Base-by-base conservation (phyloP, 2,113 vertebrate genomes). In the Caranx melampygus region DNA sequence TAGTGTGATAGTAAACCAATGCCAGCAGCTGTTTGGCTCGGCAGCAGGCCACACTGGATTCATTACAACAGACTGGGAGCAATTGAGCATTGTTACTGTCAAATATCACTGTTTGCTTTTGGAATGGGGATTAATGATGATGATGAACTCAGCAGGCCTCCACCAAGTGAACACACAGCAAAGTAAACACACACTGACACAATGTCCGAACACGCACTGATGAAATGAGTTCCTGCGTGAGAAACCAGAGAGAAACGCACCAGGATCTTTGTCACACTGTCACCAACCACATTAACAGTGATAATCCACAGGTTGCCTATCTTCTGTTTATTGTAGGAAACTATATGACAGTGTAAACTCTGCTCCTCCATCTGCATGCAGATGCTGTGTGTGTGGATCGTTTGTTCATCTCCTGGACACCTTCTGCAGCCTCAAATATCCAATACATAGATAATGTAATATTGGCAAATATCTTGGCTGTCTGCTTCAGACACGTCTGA, bases 381-480 rank as follows among this genome's bases (percentile, higher is more conserved):
- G 55, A 33, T 3, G 12, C 33, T 31, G 0, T 26, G 31, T 26
- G 31, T 31, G 54, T 72, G 52, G 5, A 79, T 59, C 4, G 57
- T 66, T 76, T 84, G 66, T 59, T 79, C 75, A 45, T 45, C 44
- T 45, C 13, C 13, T 45, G 44, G 44, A 14, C 44, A 45, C 3
- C 3, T 3, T 34, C 40, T 79, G 33, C 21, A 15, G 13, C 52
- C 35, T 71, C 51, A 21, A 57, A 58, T 6, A 44, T 76, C 78
- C 66, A 58, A 59, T 45, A 70, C 63, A 81, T 31, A 72, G 70
- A 72, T 77, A 72, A 75, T 83, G 69, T 44, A 66, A 85, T 86
- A 79, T 81, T 83, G 76, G 80, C 77, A 76, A 70, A 81, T 79
- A 75, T 58, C 72, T 69, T 72, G 26, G 58, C 60, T 67, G 62